phyloP scores from a whole-genome alignment of 2,797 vertebrate genomes.

The Helostoma temminkii region DNA sequence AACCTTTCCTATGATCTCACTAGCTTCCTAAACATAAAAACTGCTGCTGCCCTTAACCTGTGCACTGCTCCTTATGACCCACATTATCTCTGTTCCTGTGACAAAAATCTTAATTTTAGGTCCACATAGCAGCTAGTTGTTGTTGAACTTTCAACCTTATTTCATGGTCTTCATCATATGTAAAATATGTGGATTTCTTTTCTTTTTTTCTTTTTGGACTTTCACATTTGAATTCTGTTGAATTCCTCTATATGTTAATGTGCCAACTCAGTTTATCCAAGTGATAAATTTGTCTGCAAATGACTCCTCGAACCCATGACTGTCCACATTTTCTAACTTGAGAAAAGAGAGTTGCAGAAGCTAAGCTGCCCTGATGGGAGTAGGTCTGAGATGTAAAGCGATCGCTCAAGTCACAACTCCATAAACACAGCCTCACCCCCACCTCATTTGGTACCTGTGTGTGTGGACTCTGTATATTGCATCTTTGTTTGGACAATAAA shows the following conservation, averaged over 20 bases:
- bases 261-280: neutral
- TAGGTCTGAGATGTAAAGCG: neutral
- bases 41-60: no score
- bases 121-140: neutral
- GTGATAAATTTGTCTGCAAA: neutral
- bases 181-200: neutral
- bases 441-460: slow-evolving; percentile 23
- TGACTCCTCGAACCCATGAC: neutral
- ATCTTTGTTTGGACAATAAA: slow-evolving; percentile 76
- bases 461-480: slow-evolving; percentile 63
- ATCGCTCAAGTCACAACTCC: neutral
- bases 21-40: neutral
- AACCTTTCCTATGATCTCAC: neutral
- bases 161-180: neutral
- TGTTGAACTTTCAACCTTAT: neutral
- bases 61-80: neutral
- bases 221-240: neutral
- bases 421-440: slow-evolving; percentile 28
- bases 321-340: neutral
- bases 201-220: no score
- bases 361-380: neutral
- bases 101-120: neutral
- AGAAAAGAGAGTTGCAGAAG: neutral
- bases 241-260: neutral
- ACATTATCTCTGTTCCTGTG: neutral